phyloP scores from a whole-genome alignment of 2,888 invertebrate species.

The Kryphioiulus occultus region DNA sequence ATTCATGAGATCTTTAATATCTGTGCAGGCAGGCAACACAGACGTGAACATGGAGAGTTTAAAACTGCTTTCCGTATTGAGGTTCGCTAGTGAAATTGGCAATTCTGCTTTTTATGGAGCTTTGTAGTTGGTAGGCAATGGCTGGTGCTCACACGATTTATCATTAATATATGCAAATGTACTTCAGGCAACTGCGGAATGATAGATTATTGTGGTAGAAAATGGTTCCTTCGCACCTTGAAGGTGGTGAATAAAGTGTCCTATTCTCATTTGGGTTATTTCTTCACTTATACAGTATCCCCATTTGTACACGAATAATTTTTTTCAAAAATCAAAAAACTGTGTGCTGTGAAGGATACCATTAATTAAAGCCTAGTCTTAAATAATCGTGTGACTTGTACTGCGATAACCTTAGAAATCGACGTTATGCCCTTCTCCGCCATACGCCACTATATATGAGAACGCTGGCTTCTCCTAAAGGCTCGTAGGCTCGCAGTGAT shows the following conservation, averaged over 20 bases:
- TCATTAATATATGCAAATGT: constrained; percentile 19
- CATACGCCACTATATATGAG: too few species aligned
- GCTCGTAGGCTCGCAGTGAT: too few species aligned
- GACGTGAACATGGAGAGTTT: background rate
- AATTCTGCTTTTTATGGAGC: background rate
- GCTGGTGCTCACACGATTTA: background rate
- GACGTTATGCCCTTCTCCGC: background rate
- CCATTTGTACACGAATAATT: background rate
- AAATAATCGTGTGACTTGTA: background rate
- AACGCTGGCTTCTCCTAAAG: too few species aligned
- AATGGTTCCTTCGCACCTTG: background rate
- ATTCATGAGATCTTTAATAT: constrained; percentile 20
- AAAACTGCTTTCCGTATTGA: background rate
- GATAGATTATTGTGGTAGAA: background rate
- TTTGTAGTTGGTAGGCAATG: background rate
- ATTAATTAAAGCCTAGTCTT: background rate
- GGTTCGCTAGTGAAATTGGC: background rate
- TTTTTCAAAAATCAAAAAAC: background rate
- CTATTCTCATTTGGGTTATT: background rate
- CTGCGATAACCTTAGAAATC: background rate
- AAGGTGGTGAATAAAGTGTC: background rate
- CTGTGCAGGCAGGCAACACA: background rate
- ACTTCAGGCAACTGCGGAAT: background rate
- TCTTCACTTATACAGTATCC: background rate
- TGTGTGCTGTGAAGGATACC: background rate